phyloP scores from a whole-genome alignment of 2,797 vertebrate species.

The Enteromius mattozi region DNA sequence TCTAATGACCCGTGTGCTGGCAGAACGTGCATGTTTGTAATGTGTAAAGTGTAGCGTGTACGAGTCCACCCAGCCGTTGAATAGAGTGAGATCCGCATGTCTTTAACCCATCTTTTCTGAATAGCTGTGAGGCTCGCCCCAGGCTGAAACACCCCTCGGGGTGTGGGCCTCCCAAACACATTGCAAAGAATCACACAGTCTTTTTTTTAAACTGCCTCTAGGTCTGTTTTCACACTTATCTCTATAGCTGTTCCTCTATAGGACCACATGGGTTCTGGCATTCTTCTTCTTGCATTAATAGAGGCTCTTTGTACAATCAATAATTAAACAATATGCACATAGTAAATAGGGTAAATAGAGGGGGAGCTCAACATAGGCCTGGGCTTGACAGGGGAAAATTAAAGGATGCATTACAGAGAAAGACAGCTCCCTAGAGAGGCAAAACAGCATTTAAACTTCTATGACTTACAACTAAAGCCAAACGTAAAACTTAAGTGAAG shows the following conservation, averaged over 20 bases:
- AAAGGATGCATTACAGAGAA: conserved; percentile 40
- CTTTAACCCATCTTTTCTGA: conserved; percentile 82
- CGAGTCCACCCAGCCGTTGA: conserved; percentile 81
- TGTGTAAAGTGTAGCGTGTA: conserved; percentile 81
- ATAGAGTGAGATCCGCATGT: conserved; percentile 78
- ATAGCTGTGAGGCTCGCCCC: conserved; percentile 74
- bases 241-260: conserved; percentile 68
- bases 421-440: conserved; percentile 36
- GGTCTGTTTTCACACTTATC: conserved; percentile 43
- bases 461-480: conserved; percentile 44
- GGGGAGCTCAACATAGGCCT: conserved; percentile 40
- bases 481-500: conserved; percentile 1
- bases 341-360: conserved; percentile 63
- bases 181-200: conserved; percentile 29
- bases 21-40: conserved; percentile 77
- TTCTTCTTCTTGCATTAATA: conserved; percentile 68
- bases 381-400: conserved; percentile 53
- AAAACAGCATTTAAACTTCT: conserved; percentile 41
- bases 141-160: conserved; percentile 75
- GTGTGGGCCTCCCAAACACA: conserved; percentile 62
- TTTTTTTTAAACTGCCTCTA: conserved; percentile 57
- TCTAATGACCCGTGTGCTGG: conserved; percentile 92
- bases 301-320: conserved; percentile 72
- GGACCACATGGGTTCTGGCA: conserved; percentile 77
- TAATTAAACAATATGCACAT: conserved; percentile 76